A percentile compares a stretch with the other conserved stretches of the same genome.
phyloP scores from a whole-genome alignment of 2,888 invertebrate genomes.

The Lycaena phlaeas region DNA sequence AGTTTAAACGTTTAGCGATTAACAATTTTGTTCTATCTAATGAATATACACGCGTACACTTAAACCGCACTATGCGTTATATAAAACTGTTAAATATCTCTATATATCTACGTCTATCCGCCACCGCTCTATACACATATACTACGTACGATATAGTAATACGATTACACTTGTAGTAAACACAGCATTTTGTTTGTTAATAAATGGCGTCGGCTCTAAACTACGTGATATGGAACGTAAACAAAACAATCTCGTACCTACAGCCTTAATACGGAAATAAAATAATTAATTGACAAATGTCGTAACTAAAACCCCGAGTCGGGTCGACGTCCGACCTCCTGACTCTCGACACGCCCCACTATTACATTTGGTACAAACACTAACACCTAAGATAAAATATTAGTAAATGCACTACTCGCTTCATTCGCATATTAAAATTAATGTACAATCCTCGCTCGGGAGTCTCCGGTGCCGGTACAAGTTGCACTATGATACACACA shows the following conservation, averaged over 20 bases:
- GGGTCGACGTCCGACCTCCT: neutral
- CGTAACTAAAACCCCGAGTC: slow-evolving; percentile 28
- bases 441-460: slow-evolving; percentile 39
- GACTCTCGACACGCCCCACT: slow-evolving; percentile 4
- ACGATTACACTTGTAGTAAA: slow-evolving; percentile 40
- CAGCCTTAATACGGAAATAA: slow-evolving; percentile 25
- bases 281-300: slow-evolving; percentile 54
- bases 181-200: slow-evolving; percentile 46
- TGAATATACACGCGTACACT: slow-evolving; percentile 53
- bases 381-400: slow-evolving; percentile 63
- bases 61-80: slow-evolving; percentile 50
- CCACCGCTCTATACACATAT: slow-evolving; percentile 51
- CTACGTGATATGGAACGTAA: slow-evolving; percentile 57
- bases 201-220: slow-evolving; percentile 25
- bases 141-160: slow-evolving; percentile 44
- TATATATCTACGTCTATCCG: slow-evolving; percentile 52
- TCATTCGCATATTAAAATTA: slow-evolving; percentile 33
- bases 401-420: slow-evolving; percentile 70
- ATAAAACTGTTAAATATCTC: slow-evolving; percentile 51
- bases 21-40: slow-evolving; percentile 56
- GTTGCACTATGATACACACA: too few relatives aligned
- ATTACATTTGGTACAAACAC: slow-evolving; percentile 62
- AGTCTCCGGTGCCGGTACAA: neutral
- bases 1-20: slow-evolving; percentile 25
- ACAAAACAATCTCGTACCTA: slow-evolving; percentile 39